A percentile compares a stretch with the other conserved stretches of the same genome.
Conservation (phyloP, 1,140 invertebrate species). For the Colletes latitarsis region DNA sequence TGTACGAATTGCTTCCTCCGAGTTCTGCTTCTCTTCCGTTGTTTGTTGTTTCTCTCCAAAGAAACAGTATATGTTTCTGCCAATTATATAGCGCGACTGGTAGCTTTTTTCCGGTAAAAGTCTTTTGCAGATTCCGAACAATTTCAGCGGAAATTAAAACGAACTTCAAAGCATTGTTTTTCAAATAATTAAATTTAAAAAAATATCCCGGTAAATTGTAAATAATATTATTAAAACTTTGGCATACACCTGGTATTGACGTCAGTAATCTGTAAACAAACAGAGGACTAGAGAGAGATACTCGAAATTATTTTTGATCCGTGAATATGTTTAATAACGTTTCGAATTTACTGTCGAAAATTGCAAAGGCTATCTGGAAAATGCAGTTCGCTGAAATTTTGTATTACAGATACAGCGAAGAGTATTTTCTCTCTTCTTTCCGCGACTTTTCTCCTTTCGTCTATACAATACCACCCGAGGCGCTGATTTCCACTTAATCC, state of each 20-base stretch:
- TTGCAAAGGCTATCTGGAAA: no score
- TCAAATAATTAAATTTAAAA: no score
- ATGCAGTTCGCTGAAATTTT: background rate
- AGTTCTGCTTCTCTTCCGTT: background rate
- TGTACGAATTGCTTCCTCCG: background rate
- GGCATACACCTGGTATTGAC: no score
- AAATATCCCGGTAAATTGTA: no score
- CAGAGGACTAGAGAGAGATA: no score
- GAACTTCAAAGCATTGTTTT: background rate
- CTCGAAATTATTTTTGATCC: no score
- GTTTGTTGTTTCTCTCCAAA: background rate
- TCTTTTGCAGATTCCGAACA: background rate
- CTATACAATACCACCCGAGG: background rate
- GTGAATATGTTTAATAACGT: no score
- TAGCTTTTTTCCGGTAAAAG: background rate
- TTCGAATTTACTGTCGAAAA: no score
- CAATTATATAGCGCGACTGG: background rate
- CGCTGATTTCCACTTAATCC: conserved; percentile 46
- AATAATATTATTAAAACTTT: no score
- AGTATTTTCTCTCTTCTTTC: background rate
- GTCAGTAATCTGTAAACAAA: no score
- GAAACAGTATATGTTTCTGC: background rate
- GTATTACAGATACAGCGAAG: background rate
- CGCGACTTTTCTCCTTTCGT: background rate
- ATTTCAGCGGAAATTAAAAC: background rate